Evolutionary conservation across 2,888 invertebrate genomes (phyloP), one percentile per base, ranked within the genome.

Genomic region (Metopia argyrocephala): DNA sequence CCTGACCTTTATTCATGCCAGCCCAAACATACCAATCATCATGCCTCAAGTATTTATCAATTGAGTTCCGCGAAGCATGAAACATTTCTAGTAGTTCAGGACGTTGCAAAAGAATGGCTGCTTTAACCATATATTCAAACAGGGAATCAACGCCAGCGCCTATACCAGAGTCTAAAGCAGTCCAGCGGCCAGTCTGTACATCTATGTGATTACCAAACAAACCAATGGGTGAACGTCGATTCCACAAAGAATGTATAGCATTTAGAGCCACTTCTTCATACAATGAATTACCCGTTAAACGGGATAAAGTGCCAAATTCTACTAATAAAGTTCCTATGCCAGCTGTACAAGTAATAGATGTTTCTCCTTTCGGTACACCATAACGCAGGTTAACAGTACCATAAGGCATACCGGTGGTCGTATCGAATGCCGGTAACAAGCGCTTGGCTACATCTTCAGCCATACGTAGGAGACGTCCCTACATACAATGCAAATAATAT

Each of bases 21-120:
- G 97, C 99, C 99, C 99, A 99, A 86, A 99, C 94, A 89, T 98
- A 98, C 99, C 99, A 99, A 89, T 99, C 98, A 85, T 98, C 98
- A 86, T 96, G 94, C 86, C 96, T 95, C 86, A 99, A 91, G 87
- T 96, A 95, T 86, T 95, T 95, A 86, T 97, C 96, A 52, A 97
- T 96, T 0, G 95, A 93, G 59, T 91, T 91, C 64, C 94, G 93
- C 0, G 94, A 94, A 86, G 95, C 96, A 76, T 94, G 92, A 87
- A 99, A 99, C 93, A 98, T 96, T 64, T 96, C 94, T 92, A 98
- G 94, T 27, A 99, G 91, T 86, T 97, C 95, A 0, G 99, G 98
- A 83, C 94, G 93, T 89, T 98, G 96, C 23, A 99, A 93, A 79
- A 99, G 91, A 65, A 98, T 93, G 0, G 97, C 94, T 6, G 98